phyloP scores from a whole-genome alignment of 2,797 vertebrate genomes.

The Varecia variegata region DNA sequence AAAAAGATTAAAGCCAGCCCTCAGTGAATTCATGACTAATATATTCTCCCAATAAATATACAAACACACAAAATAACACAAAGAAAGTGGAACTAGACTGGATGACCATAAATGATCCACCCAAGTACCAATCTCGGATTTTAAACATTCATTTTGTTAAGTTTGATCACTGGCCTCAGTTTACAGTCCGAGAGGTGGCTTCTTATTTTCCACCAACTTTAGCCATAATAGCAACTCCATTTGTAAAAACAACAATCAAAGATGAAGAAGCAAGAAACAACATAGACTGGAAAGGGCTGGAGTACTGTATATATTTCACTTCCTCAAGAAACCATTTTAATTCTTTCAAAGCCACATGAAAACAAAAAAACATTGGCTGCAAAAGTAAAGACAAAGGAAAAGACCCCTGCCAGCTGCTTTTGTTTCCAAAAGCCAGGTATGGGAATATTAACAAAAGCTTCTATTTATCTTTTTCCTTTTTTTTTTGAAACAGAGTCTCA shows the following conservation, averaged over 20 bases:
- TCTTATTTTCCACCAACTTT: slow-evolving; percentile 15
- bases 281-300: neutral
- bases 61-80: neutral
- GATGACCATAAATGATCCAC: neutral
- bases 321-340: neutral
- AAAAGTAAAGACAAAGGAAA: neutral
- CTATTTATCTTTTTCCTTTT: no score
- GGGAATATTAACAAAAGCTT: no score
- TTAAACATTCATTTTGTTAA: neutral
- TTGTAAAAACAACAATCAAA: neutral
- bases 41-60: neutral
- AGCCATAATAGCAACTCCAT: neutral
- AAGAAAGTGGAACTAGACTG: neutral
- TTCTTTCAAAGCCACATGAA: neutral
- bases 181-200: neutral
- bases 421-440: no score
- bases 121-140: neutral
- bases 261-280: neutral
- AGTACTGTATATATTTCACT: neutral
- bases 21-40: neutral
- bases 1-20: neutral
- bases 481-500: no score
- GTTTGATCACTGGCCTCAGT: neutral
- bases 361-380: neutral
- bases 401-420: neutral